Evolutionary conservation across 2,888 invertebrate genomes (phyloP), one percentile per base, ranked within the genome.

Genomic region (Agrochola macilenta): DNA sequence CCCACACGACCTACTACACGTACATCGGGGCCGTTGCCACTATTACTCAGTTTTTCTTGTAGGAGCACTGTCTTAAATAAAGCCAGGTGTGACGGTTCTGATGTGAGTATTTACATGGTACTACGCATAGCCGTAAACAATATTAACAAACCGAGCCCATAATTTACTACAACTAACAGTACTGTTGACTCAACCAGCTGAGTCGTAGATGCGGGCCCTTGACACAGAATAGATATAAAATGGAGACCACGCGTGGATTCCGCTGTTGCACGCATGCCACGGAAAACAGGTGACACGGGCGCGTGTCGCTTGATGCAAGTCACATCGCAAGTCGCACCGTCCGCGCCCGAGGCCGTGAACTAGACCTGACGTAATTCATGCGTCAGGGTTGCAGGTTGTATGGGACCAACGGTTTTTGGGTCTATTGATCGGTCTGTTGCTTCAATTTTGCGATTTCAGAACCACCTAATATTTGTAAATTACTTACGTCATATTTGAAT

Each of bases 161-260:
- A 68, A 74, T 64, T 60, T 68, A 58, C 39, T 64, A 74, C 39
- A 68, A 79, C 68, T 69, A 79, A 64, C 49, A 39, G 26, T 26
- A 26, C 7, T 79, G 17, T 78, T 72, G 65, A 78, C 65, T 35
- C n/a, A 72, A 46, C n/a, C 17, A 23, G 52, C 11, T 54, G 52
- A 54, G 43, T 39, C 52, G 58, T 35, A 9, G 14, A 23, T 35
- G 30, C 9, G n/a, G 20, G 46, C 77, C 54, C 70, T 70, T 76
- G 17, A 1, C 35, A 63, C 43, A 23, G 70, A 77, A 46, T 70
- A 70, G 11, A 63, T 49, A 61, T 1, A 8, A 14, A n/a, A 77
- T 69, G 61, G 77, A 78, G 54, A 46, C 39, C 2, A 7, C n/a
- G 9, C 60, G 39, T 39, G 8, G 39, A 58, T 39, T 39, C 39